Conservation (phyloP, 2,888 invertebrate species). For the Phlogophora meticulosa region DNA sequence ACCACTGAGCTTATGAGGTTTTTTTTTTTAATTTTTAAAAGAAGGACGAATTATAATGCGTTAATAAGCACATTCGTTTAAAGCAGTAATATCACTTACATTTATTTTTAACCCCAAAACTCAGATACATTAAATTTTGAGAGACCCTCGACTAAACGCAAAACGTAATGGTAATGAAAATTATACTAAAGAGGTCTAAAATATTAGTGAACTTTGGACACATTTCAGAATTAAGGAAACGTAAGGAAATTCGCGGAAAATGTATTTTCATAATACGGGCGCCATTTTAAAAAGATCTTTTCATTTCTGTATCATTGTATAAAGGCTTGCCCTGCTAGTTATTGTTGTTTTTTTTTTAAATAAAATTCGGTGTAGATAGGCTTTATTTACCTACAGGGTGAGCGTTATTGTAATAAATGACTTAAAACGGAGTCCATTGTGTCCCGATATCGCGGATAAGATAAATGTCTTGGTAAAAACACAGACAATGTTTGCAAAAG, state of each 20-base stretch:
- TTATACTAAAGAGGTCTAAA: slow-evolving; percentile 57
- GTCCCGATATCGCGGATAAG: slow-evolving; percentile 56
- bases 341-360: slow-evolving; percentile 47
- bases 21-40: too few species aligned
- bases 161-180: slow-evolving; percentile 56
- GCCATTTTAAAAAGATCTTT: slow-evolving; percentile 54
- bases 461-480: slow-evolving; percentile 59
- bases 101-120: slow-evolving; percentile 11
- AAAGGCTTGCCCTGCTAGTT: slow-evolving; percentile 48
- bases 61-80: too few species aligned
- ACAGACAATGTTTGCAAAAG: slow-evolving; percentile 49
- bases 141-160: slow-evolving; percentile 20
- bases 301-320: slow-evolving; percentile 57
- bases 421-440: slow-evolving; percentile 57
- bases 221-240: slow-evolving; percentile 58
- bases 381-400: slow-evolving; percentile 53
- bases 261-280: slow-evolving; percentile 31
- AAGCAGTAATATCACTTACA: too few species aligned
- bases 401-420: slow-evolving; percentile 66
- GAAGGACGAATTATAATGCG: too few species aligned
- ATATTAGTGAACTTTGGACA: slow-evolving; percentile 66
- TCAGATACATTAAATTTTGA: slow-evolving; percentile 22
- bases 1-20: too few species aligned
- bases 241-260: slow-evolving; percentile 48
- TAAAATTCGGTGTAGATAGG: slow-evolving; percentile 44